Evolutionary conservation across 1,140 invertebrate genomes (phyloP).

Genomic region (Onthophagus taurus): DNA sequence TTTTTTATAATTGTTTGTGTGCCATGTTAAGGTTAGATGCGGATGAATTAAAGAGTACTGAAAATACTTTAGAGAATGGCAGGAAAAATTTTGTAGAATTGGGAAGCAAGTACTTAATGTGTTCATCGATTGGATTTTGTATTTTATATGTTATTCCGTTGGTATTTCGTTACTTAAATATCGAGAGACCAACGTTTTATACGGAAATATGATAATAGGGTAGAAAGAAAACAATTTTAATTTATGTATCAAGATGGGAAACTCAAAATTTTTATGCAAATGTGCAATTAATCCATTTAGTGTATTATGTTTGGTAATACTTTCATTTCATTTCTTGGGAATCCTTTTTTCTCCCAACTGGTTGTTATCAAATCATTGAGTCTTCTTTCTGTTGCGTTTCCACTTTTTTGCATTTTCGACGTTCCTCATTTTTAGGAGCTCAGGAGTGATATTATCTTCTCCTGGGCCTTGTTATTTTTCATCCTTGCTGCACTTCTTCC

Average conservation of each 20-base stretch:
- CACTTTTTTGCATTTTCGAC: too few relatives aligned
- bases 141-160: constrained; percentile 68
- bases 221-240: too few relatives aligned
- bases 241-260: too few relatives aligned
- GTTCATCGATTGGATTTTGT: constrained; percentile 64
- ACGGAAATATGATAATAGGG: constrained; percentile 63
- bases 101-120: constrained; percentile 71
- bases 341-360: too few relatives aligned
- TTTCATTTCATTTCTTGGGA: too few relatives aligned
- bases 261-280: too few relatives aligned
- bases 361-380: too few relatives aligned
- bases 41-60: constrained; percentile 49
- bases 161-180: constrained; percentile 62
- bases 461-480: constrained; percentile 1
- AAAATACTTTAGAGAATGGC: constrained; percentile 52
- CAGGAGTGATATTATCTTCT: background rate
- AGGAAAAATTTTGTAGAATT: constrained; percentile 68
- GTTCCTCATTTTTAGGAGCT: background rate
- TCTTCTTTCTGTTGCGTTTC: too few relatives aligned
- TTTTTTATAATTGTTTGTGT: constrained; percentile 60
- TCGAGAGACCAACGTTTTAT: constrained; percentile 73
- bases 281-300: too few relatives aligned
- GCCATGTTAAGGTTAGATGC: constrained; percentile 55
- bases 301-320: too few relatives aligned
- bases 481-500: constrained; percentile 7